These are phyloP conservation scores for Diprion similis DNA, from an alignment of 1,140 invertebrate genomes.

Conservation along the genomic window DNA sequence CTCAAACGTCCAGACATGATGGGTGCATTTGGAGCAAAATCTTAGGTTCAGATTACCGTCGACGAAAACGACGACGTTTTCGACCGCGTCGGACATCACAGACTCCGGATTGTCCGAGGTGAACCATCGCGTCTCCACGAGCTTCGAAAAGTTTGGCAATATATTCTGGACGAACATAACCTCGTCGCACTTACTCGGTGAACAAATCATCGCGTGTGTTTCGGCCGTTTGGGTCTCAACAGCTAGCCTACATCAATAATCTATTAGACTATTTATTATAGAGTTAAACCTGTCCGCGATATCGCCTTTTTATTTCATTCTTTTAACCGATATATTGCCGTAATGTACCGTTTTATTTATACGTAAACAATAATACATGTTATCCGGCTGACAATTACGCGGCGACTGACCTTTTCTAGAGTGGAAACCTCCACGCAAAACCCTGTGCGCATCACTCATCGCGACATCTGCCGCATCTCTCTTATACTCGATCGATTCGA, in stretches of 20 bases:
- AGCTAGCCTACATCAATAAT: too few species aligned
- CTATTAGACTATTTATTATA: too few species aligned
- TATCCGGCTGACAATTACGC: slow-evolving; percentile 7
- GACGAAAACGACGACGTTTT: slow-evolving; percentile 15
- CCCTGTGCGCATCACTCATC: background rate
- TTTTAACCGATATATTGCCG: background rate
- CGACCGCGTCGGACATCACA: slow-evolving; percentile 47
- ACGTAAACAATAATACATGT: slow-evolving; percentile 3
- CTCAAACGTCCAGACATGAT: slow-evolving; percentile 21
- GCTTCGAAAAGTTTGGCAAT: slow-evolving; percentile 3
- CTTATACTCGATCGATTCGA: background rate
- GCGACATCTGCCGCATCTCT: background rate
- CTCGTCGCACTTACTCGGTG: slow-evolving; percentile 19
- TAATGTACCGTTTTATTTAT: background rate
- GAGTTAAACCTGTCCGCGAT: too few species aligned
- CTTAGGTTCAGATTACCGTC: slow-evolving; percentile 9
- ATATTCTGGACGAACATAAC: slow-evolving; percentile 7
- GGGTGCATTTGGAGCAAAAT: slow-evolving; percentile 1
- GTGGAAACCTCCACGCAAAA: slow-evolving; percentile 1
- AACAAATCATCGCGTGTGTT: background rate
- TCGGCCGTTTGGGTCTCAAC: too few species aligned
- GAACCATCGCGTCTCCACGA: slow-evolving; percentile 23
- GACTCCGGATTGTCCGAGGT: slow-evolving; percentile 48
- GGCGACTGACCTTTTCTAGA: background rate
- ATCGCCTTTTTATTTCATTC: background rate